Conservation (phyloP, 2,888 invertebrate genomes). For the Athetis lepigone region DNA sequence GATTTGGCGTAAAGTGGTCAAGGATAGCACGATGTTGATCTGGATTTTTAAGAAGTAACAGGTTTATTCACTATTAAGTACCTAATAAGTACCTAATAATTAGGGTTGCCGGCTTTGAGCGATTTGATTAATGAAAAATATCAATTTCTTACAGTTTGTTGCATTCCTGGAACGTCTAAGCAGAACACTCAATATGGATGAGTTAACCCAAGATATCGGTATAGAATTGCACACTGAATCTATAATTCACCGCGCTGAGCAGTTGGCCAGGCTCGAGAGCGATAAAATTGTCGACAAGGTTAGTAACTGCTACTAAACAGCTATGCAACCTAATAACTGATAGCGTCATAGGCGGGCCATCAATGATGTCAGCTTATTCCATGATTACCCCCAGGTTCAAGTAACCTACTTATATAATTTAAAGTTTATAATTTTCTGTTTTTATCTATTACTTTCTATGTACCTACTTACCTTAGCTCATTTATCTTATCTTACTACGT, state of each 20-base stretch:
- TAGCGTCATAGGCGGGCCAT: background rate
- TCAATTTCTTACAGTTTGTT: slow-evolving; percentile 92
- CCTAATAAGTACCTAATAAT: too few species aligned
- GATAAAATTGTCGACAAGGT: slow-evolving; percentile 96
- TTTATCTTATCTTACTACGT: background rate
- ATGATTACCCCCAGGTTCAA: too few species aligned
- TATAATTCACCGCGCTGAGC: slow-evolving; percentile 95
- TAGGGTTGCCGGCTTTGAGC: too few species aligned
- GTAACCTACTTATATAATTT: too few species aligned
- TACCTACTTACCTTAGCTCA: too few species aligned
- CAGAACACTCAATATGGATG: slow-evolving; percentile 95
- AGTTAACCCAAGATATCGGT: slow-evolving; percentile 95
- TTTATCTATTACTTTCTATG: background rate
- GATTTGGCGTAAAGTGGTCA: background rate
- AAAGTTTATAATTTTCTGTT: background rate
- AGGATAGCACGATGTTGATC: background rate
- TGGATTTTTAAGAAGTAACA: background rate
- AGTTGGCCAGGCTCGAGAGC: slow-evolving; percentile 94
- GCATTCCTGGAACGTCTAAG: slow-evolving; percentile 96
- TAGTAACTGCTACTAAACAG: slow-evolving; percentile 63
- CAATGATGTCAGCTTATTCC: background rate
- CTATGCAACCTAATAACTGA: slow-evolving; percentile 9
- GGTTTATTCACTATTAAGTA: background rate
- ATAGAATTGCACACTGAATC: slow-evolving; percentile 96
- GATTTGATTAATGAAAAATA: too few species aligned